phyloP scores from a whole-genome alignment of 2,113 vertebrate genomes.

The Bujurquina vittata region DNA sequence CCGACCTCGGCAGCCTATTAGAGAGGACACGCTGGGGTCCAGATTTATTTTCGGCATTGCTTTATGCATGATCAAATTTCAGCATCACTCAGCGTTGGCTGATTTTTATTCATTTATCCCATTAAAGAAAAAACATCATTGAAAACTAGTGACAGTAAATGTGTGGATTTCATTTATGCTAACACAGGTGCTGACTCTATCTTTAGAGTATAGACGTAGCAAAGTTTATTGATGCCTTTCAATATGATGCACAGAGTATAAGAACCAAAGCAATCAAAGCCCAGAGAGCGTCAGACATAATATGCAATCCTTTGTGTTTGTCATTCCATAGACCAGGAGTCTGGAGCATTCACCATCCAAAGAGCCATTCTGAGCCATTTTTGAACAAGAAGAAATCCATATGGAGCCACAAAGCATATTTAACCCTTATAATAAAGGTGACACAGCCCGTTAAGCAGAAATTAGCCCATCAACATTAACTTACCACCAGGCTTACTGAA shows the following conservation, averaged over 20 bases:
- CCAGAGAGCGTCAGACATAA: neutral
- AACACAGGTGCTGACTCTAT: neutral
- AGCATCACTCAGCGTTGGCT: neutral
- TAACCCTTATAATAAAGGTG: no score
- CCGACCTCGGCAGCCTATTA: slow-evolving; percentile 14
- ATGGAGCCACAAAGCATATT: neutral
- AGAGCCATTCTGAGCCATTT: neutral
- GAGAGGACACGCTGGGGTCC: neutral
- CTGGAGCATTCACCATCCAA: neutral
- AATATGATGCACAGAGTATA: neutral
- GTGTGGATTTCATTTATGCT: neutral
- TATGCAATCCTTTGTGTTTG: neutral
- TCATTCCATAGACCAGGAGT: rapidly evolving
- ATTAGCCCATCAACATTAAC: slow-evolving; percentile 77
- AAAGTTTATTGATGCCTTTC: neutral
- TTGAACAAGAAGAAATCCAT: neutral
- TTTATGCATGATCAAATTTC: neutral
- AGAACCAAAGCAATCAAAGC: neutral
- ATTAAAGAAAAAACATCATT: neutral
- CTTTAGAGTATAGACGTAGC: neutral
- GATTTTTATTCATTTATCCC: neutral
- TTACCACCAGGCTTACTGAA: slow-evolving; percentile 99
- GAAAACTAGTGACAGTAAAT: neutral
- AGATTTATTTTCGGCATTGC: slow-evolving; percentile 16
- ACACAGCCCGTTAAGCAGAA: neutral